phyloP scores from a whole-genome alignment of 2,797 vertebrate genomes.

The Microchirus variegatus region DNA sequence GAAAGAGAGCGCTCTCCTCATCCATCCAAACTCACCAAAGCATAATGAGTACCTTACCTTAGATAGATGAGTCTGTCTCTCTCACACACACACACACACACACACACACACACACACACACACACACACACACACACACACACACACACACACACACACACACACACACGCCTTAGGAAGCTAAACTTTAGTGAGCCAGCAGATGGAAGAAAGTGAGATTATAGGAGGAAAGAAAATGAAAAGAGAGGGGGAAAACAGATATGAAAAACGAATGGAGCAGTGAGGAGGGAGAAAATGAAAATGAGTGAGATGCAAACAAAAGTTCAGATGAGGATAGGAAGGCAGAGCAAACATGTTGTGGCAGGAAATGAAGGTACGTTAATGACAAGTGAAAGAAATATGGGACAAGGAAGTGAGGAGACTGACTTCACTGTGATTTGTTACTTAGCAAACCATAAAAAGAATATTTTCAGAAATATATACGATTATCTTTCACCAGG shows the following conservation, averaged over 20 bases:
- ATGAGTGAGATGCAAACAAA: slow-evolving; percentile 22
- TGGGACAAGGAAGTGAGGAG: slow-evolving; percentile 5
- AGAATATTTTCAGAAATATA: slow-evolving; percentile 32
- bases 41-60: slow-evolving; percentile 44
- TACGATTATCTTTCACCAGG: slow-evolving; percentile 33
- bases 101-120: slow-evolving; percentile 1
- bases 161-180: slow-evolving; percentile 21
- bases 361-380: neutral
- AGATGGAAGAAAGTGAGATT: slow-evolving; percentile 44
- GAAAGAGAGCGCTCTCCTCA: slow-evolving; percentile 36
- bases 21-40: slow-evolving; percentile 45
- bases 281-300: neutral
- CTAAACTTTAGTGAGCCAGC: slow-evolving; percentile 32
- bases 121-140: neutral
- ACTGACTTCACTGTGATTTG: slow-evolving; percentile 56
- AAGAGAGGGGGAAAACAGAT: slow-evolving; percentile 12
- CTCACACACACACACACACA: neutral
- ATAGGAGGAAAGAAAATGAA: slow-evolving; percentile 14
- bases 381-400: slow-evolving; percentile 14
- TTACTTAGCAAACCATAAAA: slow-evolving; percentile 52
- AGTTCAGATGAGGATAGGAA: slow-evolving; percentile 14
- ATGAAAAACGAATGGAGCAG: neutral
- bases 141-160: neutral
- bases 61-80: slow-evolving; percentile 40
- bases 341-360: neutral